phyloP scores from a whole-genome alignment of 2,113 vertebrate species.

The Seriola quinqueradiata region DNA sequence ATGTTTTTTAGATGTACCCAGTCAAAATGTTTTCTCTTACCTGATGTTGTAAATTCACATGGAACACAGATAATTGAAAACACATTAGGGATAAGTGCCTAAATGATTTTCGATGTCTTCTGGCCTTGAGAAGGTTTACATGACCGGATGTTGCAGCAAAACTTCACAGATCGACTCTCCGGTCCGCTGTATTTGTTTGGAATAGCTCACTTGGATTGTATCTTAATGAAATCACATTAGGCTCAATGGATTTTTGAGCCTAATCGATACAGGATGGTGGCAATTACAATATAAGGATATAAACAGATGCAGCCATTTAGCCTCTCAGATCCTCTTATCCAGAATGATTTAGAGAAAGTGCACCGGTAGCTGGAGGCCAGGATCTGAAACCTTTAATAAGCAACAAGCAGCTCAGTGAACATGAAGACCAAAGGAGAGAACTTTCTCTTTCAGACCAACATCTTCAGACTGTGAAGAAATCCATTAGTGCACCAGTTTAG shows the following conservation, averaged over 20 bases:
- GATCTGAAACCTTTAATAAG: conserved; percentile 37
- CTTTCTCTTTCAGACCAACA: too few species aligned
- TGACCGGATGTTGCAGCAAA: conserved; percentile 21
- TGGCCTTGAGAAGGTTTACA: not conserved
- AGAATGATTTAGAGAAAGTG: conserved; percentile 48
- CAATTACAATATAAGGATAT: conserved; percentile 68
- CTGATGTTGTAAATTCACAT: not conserved
- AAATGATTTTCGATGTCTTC: conserved; percentile 14
- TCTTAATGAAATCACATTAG: conserved; percentile 78
- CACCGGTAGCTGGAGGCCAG: conserved; percentile 8
- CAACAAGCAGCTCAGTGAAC: not conserved
- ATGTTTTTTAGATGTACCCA: not conserved
- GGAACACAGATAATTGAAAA: conserved; percentile 9
- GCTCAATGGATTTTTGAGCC: conserved; percentile 58
- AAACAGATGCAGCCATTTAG: conserved; percentile 64
- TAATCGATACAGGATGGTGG: conserved; percentile 70
- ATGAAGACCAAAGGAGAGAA: not conserved
- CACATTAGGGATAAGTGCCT: not conserved
- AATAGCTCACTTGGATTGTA: conserved; percentile 42
- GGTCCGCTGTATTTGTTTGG: conserved; percentile 36
- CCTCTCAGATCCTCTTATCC: conserved; percentile 47
- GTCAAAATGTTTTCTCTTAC: not conserved
- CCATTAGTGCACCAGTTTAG: too few species aligned
- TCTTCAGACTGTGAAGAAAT: too few species aligned
- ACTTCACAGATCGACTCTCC: conserved; percentile 22